These are phyloP conservation scores for Stictocephala bisonia DNA, from an alignment of 2,888 invertebrate species.

Conservation along the genomic window DNA sequence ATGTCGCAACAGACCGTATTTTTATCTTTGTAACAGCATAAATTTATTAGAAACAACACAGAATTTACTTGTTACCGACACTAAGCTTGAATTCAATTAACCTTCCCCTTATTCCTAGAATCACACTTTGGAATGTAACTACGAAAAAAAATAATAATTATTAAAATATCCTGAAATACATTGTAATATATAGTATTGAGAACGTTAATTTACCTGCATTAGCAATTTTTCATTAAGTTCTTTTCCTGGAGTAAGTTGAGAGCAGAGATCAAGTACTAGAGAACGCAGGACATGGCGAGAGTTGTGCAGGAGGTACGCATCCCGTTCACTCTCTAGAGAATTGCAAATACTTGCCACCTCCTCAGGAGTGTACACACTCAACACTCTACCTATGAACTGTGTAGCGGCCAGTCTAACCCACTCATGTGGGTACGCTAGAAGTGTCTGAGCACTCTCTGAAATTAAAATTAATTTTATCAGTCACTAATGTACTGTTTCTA, in stretches of 20 bases:
- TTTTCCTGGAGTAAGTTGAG: constrained; percentile 74
- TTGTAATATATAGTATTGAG: neutral
- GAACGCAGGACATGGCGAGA: constrained; percentile 73
- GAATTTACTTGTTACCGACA: too few relatives aligned
- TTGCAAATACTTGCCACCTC: constrained; percentile 68
- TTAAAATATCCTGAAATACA: neutral
- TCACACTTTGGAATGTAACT: too few relatives aligned
- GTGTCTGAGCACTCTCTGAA: constrained; percentile 74
- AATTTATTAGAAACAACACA: too few relatives aligned
- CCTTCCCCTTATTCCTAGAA: too few relatives aligned
- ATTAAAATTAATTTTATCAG: too few relatives aligned
- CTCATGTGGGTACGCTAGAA: constrained; percentile 83
- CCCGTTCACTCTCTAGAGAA: constrained; percentile 61
- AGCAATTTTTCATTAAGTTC: constrained; percentile 77
- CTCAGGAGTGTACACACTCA: constrained; percentile 73
- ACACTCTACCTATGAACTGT: constrained; percentile 79
- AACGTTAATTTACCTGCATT: constrained; percentile 72
- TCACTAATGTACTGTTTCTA: too few relatives aligned
- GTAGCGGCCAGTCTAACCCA: constrained; percentile 87
- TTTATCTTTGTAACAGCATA: too few relatives aligned
- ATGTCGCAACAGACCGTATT: too few relatives aligned
- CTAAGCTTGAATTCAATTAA: too few relatives aligned
- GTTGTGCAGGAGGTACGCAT: constrained; percentile 72
- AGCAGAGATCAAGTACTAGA: constrained; percentile 79
- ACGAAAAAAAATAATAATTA: too few relatives aligned